Conservation (phyloP, 2,113 vertebrate species). For the Upupa epops region DNA sequence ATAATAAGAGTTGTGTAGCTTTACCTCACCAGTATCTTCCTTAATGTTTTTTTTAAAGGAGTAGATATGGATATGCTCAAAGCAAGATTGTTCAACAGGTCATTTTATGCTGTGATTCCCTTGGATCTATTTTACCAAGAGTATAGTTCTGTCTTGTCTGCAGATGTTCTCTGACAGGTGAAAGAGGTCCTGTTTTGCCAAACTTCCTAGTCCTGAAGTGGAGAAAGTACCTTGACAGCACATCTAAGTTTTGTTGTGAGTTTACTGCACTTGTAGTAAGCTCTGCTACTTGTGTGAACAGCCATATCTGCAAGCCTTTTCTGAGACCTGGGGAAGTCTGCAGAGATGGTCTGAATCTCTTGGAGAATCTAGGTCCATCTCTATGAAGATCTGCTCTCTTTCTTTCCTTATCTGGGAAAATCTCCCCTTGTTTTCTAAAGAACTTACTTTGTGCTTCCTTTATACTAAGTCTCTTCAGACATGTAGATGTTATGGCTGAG, state of each 20-base stretch:
- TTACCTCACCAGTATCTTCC: not conserved
- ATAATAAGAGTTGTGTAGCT: not conserved
- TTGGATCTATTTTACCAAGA: not conserved
- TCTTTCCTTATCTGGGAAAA: not conserved
- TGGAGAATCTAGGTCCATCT: not conserved
- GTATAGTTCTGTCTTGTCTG: not conserved
- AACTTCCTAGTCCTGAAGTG: not conserved
- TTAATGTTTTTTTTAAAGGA: not conserved
- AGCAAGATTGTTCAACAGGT: too few relatives aligned
- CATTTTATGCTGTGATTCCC: not conserved
- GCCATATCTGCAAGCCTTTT: not conserved
- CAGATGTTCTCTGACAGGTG: not conserved
- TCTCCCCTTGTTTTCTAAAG: not conserved
- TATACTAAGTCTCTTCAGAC: not conserved
- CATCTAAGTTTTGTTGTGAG: not conserved
- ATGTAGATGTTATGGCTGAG: not conserved
- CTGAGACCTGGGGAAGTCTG: not conserved
- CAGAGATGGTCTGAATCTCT: fast-evolving
- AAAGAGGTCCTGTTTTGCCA: not conserved
- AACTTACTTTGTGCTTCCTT: not conserved
- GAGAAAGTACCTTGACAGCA: not conserved
- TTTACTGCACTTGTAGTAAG: not conserved
- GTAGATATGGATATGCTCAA: not conserved
- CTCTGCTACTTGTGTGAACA: not conserved
- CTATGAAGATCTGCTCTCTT: not conserved